Percentiles rank a stretch among this genome's conserved stretches.
Evolutionary conservation across 2,113 vertebrate species (phyloP).

Genomic region (Anarhynchus alexandrinus): DNA sequence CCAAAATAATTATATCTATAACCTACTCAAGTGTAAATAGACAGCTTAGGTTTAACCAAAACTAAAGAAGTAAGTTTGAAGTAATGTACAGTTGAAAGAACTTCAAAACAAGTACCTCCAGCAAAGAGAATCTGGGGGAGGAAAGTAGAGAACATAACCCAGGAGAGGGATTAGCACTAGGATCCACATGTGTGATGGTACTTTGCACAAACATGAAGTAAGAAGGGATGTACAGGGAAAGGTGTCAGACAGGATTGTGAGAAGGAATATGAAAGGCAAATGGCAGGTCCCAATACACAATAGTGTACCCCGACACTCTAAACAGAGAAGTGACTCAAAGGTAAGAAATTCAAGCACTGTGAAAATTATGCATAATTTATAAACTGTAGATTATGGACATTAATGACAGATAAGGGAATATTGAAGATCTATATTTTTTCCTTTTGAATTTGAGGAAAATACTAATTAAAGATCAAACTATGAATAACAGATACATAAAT

Average conservation of each 20-base stretch:
- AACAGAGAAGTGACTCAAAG: neutral
- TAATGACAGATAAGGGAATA: neutral
- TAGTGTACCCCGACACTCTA: neutral
- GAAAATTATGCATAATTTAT: neutral
- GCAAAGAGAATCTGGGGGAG: neutral
- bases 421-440: neutral
- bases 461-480: neutral
- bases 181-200: neutral
- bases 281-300: accelerated
- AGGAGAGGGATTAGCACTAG: neutral
- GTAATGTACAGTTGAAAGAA: neutral
- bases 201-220: neutral
- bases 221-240: neutral
- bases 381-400: neutral
- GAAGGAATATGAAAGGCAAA: neutral
- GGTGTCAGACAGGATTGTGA: neutral
- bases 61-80: neutral
- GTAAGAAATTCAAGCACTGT: neutral
- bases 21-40: neutral
- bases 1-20: neutral
- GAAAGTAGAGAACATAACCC: neutral
- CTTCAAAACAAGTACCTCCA: neutral
- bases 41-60: neutral
- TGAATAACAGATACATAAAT: neutral
- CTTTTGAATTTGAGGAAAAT: neutral